These are phyloP conservation scores for Liodrosophila aerea DNA, from an alignment of 2,888 invertebrate genomes.

Conservation along the genomic window DNA sequence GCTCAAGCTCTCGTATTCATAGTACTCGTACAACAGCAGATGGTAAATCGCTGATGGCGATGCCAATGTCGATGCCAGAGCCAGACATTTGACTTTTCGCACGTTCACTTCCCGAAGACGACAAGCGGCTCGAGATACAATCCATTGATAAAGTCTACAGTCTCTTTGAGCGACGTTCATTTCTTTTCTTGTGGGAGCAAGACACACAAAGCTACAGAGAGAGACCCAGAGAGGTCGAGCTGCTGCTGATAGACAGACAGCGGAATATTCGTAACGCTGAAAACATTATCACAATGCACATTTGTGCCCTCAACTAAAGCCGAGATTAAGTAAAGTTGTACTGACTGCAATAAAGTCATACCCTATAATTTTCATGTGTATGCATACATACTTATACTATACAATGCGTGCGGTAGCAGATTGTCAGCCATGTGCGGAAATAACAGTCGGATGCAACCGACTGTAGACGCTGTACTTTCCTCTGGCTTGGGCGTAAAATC, in stretches of 20 bases:
- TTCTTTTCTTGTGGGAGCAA: not conserved
- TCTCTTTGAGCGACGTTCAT: conserved; percentile 18
- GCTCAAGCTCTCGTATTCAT: not conserved
- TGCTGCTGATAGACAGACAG: conserved; percentile 27
- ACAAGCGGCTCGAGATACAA: conserved; percentile 46
- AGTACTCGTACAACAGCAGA: conserved; percentile 1
- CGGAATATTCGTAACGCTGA: conserved; percentile 18
- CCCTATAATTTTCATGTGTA: not conserved
- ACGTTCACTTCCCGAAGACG: conserved; percentile 41
- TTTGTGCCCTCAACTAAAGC: conserved; percentile 8
- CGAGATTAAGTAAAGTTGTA: conserved; percentile 17
- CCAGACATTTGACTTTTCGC: conserved; percentile 54
- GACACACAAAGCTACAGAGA: not conserved
- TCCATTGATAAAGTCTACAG: conserved; percentile 39
- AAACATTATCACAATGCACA: conserved; percentile 36
- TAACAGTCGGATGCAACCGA: too few relatives aligned
- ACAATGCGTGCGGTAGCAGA: too few relatives aligned
- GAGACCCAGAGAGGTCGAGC: not conserved
- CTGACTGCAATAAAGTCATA: conserved; percentile 3
- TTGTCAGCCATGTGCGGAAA: too few relatives aligned
- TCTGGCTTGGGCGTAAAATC: too few relatives aligned
- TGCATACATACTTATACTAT: too few relatives aligned
- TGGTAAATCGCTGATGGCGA: conserved; percentile 22
- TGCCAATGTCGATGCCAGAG: conserved; percentile 6
- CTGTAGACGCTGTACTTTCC: too few relatives aligned